Base-by-base conservation (phyloP, 1,140 invertebrate species). In the Himalopsyche phryganea region DNA sequence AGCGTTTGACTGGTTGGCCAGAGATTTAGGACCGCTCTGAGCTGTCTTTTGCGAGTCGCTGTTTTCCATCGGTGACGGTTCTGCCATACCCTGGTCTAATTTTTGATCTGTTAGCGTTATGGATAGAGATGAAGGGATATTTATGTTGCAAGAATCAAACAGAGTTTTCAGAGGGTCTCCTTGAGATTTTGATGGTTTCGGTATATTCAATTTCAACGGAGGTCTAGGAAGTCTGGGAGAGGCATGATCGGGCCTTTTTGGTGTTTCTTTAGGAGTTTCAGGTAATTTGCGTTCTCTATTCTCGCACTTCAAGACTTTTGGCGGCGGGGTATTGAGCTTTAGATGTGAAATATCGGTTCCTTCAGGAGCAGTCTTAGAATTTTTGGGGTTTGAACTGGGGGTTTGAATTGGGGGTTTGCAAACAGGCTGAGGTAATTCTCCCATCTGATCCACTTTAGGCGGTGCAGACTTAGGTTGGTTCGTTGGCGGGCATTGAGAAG, bases 131-230 rank as follows among this genome's bases (percentile, higher is more conserved):
- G 80, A 80, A 9, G 81, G 81, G 56, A 81, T 81, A 57, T 80
- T 81, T 42, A 83, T 80, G 68, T 82, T 82, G 63, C 80, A 83
- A 50, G 76, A 80, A 67, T 79, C 75, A 69, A 82, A 81, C 52
- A 82, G 68, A 11, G 79, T 80, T 62, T 81, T 79, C 17, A 82
- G 65, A 14, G 72, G 72, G 63, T 80, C 77, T 44, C 74, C 77
- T 60, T 74, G 72, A 50, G 67, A 58, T 57, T 68, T 69, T 11
- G 40, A 50, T 42, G 44, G 46, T 23, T 53, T 57, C 1, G 36
- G 28, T 50, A 20, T 58, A 44, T 48, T 23, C 40, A 51, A 32
- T 45, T 45, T 58, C n/a, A 46, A 6, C 19, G 33, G 36, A 19
- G 13, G 11, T 3, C 20, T 3, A 6, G 20, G 13, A 2, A 36